Conservation (phyloP, 2,888 invertebrate genomes). For the Osmoderma eremita region DNA sequence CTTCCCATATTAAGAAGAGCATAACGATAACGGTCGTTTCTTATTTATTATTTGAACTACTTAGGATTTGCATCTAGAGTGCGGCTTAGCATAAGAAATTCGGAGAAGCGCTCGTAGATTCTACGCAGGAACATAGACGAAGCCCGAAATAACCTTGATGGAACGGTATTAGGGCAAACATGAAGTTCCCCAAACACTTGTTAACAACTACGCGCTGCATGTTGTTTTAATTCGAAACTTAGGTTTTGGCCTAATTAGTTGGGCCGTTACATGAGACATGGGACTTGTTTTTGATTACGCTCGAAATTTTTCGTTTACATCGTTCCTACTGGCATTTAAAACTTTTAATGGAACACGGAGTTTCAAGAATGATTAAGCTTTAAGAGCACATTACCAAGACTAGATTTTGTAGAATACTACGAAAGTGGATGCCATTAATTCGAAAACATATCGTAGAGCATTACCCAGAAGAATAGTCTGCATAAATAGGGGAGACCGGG, state of each 20-base stretch:
- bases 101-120: neutral
- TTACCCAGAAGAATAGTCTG: too few relatives aligned
- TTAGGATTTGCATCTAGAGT: constrained; percentile 24
- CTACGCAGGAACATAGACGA: constrained; percentile 4
- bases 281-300: neutral
- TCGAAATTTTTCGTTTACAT: too few relatives aligned
- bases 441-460: too few relatives aligned
- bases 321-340: too few relatives aligned
- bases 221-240: constrained; percentile 31
- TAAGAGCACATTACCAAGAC: too few relatives aligned
- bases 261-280: neutral
- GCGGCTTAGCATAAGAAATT: constrained; percentile 27
- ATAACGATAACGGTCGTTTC: constrained; percentile 26
- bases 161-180: constrained; percentile 17
- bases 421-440: too few relatives aligned
- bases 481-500: too few relatives aligned
- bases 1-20: constrained; percentile 30
- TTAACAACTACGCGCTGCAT: constrained; percentile 24
- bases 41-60: constrained; percentile 34
- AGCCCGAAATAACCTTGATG: constrained; percentile 4
- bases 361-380: too few relatives aligned
- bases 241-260: constrained; percentile 20
- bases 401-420: too few relatives aligned
- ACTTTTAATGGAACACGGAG: too few relatives aligned
- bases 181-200: constrained; percentile 4